Evolutionary conservation across 2,888 invertebrate species (phyloP), one percentile per base, ranked within the genome.

Genomic region (Drymonia ruficornis): DNA sequence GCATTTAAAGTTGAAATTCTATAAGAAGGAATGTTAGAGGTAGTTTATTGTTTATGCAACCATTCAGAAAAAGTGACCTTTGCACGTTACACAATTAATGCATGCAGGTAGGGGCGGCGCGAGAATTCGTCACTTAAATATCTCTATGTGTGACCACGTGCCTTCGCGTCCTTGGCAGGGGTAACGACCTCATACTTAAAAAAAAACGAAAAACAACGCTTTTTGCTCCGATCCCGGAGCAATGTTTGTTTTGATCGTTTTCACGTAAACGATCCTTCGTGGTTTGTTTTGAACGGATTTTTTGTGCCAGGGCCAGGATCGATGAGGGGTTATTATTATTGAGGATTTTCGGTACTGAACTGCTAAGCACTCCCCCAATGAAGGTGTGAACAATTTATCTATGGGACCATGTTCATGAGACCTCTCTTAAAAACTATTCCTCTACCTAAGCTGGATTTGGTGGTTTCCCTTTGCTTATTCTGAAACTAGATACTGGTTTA

Each of bases 161-260:
- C 78, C 81, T 67, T 55, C 65, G 76, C 87, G 91, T 90, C 91
- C 91, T 91, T 91, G 89, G 64, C 79, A 79, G 85, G 89, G 89
- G 79, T 84, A 78, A 79, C 81, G 88, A 89, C 85, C 91, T 87
- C 74, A 62, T 60, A 64, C 59, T 72, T 75, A 83, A 80, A 80
- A 84, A 80, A 81, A 81, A 82, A 75, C 68, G 65, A 81, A 76
- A 78, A 80, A 80, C 74, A 80, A 77, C 76, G 65, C 78, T 85
- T 89, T 89, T 87, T 87, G 84, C 79, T 70, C 75, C 72, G 69
- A 81, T 78, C 83, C 80, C 73, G 77, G 68, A 83, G 77, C 84
- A 83, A 84, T 84, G 86, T 91, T 91, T 91, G 88, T 89, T 91
- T 90, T 89, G 85, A 87, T 89, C 84, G 87, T 85, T 88, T 88